A percentile compares a stretch with the other conserved stretches of the same genome.
phyloP scores from a whole-genome alignment of 2,888 invertebrate species.

The Tuberolachnus salignus region DNA sequence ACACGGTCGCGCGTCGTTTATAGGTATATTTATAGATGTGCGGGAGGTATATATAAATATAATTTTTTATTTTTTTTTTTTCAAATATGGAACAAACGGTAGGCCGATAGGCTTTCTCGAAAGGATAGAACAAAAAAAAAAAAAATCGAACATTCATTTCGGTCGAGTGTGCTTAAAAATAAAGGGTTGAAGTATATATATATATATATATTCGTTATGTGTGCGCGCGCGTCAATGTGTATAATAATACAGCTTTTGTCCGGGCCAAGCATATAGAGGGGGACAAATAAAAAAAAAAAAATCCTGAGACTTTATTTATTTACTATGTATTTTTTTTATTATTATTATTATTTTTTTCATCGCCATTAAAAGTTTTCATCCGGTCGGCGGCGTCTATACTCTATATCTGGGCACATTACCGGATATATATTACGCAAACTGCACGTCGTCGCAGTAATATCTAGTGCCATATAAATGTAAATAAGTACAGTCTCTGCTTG shows the following conservation, averaged over 20 bases:
- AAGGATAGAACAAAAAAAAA: too few species aligned
- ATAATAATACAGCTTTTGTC: constrained; percentile 2
- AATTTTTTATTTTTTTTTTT: too few species aligned
- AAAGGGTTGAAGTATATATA: constrained; percentile 22
- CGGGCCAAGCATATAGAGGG: background rate
- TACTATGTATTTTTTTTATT: background rate
- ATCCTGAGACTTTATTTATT: constrained; percentile 3
- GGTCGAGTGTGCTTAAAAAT: constrained; percentile 5
- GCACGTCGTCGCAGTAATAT: too few species aligned
- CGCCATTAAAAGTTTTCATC: constrained; percentile 11
- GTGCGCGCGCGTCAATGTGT: background rate
- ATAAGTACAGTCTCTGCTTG: too few species aligned
- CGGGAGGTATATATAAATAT: background rate
- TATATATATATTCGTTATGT: constrained; percentile 3
- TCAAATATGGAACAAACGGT: background rate
- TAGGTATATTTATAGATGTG: too few species aligned
- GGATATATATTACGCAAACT: too few species aligned
- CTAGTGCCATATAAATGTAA: too few species aligned
- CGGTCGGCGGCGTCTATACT: background rate
- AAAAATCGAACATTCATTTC: background rate
- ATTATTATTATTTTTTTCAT: constrained; percentile 10
- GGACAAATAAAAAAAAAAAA: constrained; percentile 2
- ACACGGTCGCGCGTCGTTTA: too few species aligned
- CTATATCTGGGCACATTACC: too few species aligned
- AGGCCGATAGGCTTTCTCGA: background rate